Conservation (phyloP, 1,140 invertebrate genomes). For the Panagrolaimus sp. region DNA sequence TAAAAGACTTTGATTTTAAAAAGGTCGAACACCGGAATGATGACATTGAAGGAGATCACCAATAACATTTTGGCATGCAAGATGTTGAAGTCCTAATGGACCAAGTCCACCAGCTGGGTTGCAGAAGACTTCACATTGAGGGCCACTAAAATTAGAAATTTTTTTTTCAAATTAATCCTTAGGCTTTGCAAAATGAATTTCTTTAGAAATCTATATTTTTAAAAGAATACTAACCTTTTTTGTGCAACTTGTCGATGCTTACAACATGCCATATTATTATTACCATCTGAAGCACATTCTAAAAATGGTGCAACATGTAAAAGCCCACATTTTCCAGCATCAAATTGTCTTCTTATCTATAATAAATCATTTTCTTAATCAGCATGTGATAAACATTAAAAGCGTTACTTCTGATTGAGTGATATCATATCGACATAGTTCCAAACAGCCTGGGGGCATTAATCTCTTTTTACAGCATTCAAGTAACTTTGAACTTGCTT, state of each 20-base stretch:
- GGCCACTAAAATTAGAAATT: no score
- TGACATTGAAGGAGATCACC: conserved; percentile 37
- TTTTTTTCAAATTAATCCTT: no score
- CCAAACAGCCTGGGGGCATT: conserved; percentile 36
- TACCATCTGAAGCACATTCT: conserved; percentile 39
- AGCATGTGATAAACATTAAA: neutral
- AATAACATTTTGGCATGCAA: conserved; percentile 38
- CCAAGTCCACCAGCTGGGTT: conserved; percentile 35
- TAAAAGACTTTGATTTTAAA: neutral
- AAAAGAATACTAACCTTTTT: no score
- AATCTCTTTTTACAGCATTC: conserved; percentile 32
- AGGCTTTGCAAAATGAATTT: no score
- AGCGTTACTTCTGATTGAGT: conserved; percentile 39
- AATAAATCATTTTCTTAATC: conserved; percentile 6
- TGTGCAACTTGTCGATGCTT: conserved; percentile 25
- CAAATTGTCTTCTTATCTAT: conserved; percentile 41
- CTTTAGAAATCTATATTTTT: no score
- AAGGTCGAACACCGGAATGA: conserved; percentile 28
- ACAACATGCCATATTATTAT: conserved; percentile 37
- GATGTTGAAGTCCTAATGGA: conserved; percentile 34
- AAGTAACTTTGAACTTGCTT: conserved; percentile 27
- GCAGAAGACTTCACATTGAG: conserved; percentile 42
- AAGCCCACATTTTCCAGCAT: conserved; percentile 40
- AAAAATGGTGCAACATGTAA: conserved; percentile 44
- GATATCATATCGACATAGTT: conserved; percentile 39